A percentile compares a stretch with the other conserved stretches of the same genome.
Evolutionary conservation across 2,113 vertebrate species (phyloP).

Genomic region (Syngnathus typhle): DNA sequence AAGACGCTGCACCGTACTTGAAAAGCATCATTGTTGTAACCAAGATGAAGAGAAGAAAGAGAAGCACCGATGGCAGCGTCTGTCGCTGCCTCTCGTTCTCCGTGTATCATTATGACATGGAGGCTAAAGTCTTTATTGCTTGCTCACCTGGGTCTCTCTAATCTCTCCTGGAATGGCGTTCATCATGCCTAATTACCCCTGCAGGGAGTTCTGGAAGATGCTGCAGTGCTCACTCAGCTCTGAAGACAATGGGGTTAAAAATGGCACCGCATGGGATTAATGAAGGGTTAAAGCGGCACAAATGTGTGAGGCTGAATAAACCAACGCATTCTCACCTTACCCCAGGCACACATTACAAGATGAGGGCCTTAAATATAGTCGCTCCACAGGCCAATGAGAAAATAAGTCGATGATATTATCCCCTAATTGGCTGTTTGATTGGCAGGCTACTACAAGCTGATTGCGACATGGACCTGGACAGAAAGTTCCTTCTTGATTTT

Average conservation of each 20-base stretch:
- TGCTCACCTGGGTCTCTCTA: conserved; percentile 60
- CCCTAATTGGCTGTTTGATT: neutral
- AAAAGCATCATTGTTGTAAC: neutral
- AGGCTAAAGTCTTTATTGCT: conserved; percentile 48
- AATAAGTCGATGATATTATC: neutral
- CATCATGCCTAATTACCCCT: conserved; percentile 61
- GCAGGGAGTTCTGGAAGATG: conserved; percentile 33
- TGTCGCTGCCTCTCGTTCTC: conserved; percentile 13
- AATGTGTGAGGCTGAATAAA: conserved; percentile 17
- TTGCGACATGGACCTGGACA: neutral
- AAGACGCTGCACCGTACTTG: neutral
- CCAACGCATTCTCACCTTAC: conserved; percentile 11
- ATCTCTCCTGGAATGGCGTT: conserved; percentile 47
- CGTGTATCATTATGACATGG: conserved; percentile 23
- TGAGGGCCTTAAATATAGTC: neutral
- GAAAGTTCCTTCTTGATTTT: neutral
- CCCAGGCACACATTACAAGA: neutral
- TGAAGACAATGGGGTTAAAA: conserved; percentile 34
- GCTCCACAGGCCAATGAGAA: neutral
- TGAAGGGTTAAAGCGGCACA: conserved; percentile 54
- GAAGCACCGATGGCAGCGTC: neutral
- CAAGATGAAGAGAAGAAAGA: conserved; percentile 1
- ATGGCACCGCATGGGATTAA: conserved; percentile 33
- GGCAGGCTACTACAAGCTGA: neutral
- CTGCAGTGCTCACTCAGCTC: conserved; percentile 8